Conservation (phyloP, 2,888 invertebrate genomes). For the Omphaloscelis lunosa region DNA sequence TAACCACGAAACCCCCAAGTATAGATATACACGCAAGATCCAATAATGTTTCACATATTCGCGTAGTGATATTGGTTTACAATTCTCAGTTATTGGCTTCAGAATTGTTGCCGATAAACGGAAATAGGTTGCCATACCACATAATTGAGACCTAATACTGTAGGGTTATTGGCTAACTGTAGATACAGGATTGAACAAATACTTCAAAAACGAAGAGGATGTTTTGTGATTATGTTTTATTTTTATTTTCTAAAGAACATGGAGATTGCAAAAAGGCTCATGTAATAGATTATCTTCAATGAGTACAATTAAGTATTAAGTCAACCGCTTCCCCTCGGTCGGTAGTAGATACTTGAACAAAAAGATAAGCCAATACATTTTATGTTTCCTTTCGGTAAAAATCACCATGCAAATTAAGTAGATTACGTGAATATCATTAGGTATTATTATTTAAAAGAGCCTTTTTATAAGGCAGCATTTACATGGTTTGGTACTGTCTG, state of each 20-base stretch:
- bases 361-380: slow-evolving; percentile 50
- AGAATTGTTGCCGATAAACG: slow-evolving; percentile 54
- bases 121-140: slow-evolving; percentile 52
- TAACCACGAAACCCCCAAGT: slow-evolving; percentile 12
- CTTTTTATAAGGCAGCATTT: slow-evolving; percentile 11
- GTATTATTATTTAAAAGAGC: slow-evolving; percentile 37
- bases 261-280: slow-evolving; percentile 2
- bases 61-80: slow-evolving; percentile 57
- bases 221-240: background rate
- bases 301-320: slow-evolving; percentile 4
- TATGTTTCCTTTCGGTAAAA: slow-evolving; percentile 55
- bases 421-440: slow-evolving; percentile 53
- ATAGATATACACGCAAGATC: slow-evolving; percentile 28
- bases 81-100: slow-evolving; percentile 57
- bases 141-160: slow-evolving; percentile 60
- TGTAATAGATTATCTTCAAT: slow-evolving; percentile 2
- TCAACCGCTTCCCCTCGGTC: background rate
- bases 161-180: slow-evolving; percentile 30
- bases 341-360: slow-evolving; percentile 34
- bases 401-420: slow-evolving; percentile 55
- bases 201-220: background rate
- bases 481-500: slow-evolving; percentile 2
- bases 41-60: slow-evolving; percentile 46
- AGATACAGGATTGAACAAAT: slow-evolving; percentile 8
- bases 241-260: background rate